Percentiles rank a stretch among this genome's conserved stretches.
Evolutionary conservation across 2,113 vertebrate genomes (phyloP).

Genomic region (Hylia prasina): DNA sequence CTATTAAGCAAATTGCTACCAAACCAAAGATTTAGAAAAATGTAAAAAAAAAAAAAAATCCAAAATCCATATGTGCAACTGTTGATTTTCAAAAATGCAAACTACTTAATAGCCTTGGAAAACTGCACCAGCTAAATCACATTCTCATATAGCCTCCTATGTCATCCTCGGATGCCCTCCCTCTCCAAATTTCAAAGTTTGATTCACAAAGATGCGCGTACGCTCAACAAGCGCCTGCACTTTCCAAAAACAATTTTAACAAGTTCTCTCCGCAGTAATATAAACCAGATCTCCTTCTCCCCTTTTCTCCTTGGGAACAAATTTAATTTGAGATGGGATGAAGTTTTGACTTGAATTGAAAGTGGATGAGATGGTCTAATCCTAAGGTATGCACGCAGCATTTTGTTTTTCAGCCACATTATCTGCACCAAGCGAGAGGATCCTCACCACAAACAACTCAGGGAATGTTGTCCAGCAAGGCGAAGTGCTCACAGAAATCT

Average conservation of each 20-base stretch:
- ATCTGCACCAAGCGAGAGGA: neutral
- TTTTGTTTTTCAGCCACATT: neutral
- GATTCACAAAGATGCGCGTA: neutral
- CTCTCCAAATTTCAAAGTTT: neutral
- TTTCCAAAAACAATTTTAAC: neutral
- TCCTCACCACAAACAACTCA: neutral
- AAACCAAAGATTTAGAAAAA: neutral
- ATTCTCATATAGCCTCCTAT: neutral
- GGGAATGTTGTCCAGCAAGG: neutral
- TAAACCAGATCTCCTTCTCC: neutral
- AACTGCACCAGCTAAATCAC: neutral
- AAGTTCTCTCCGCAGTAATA: neutral
- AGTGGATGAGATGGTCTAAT: neutral
- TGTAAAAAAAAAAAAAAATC: neutral
- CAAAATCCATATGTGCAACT: rapidly evolving
- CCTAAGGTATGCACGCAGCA: rapidly evolving
- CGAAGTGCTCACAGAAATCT: neutral
- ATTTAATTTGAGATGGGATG: neutral
- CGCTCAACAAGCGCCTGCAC: neutral
- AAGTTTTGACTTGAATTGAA: neutral
- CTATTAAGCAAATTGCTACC: neutral
- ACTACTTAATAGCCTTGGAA: neutral
- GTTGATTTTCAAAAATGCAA: neutral
- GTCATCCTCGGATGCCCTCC: neutral
- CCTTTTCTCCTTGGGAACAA: neutral